Evolutionary conservation across 2,888 invertebrate species (phyloP).

Genomic region (Xylocampa areola): DNA sequence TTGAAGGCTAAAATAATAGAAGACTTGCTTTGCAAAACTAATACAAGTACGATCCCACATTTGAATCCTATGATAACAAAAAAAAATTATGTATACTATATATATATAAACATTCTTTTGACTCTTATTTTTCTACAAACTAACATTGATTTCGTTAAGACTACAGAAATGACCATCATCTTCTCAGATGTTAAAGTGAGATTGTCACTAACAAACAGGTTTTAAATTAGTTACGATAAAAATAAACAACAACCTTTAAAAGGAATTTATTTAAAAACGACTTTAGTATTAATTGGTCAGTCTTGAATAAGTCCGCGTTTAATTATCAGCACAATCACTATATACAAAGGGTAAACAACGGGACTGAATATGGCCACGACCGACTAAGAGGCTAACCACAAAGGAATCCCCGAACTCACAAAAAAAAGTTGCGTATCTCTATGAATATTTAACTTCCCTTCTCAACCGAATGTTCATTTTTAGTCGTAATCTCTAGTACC

Average conservation of each 20-base stretch:
- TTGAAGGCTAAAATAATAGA: constrained; percentile 53
- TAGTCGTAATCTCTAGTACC: constrained; percentile 65
- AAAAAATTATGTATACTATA: no score
- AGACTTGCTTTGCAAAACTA: constrained; percentile 42
- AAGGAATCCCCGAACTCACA: constrained; percentile 76
- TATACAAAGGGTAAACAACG: constrained; percentile 66
- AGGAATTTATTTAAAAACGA: constrained; percentile 40
- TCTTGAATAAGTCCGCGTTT: constrained; percentile 45
- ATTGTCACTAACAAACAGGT: constrained; percentile 45
- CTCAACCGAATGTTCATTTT: constrained; percentile 65
- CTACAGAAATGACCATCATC: constrained; percentile 26
- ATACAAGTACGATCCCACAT: constrained; percentile 19
- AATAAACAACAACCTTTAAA: constrained; percentile 39
- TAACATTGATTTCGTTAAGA: constrained; percentile 1
- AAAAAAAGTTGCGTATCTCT: constrained; percentile 77
- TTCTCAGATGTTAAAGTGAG: constrained; percentile 34
- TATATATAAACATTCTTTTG: neutral
- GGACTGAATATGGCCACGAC: constrained; percentile 57
- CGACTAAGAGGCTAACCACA: constrained; percentile 74
- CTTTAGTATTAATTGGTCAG: constrained; percentile 52
- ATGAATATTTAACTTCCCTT: constrained; percentile 77
- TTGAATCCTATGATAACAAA: neutral
- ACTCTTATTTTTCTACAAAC: constrained; percentile 10
- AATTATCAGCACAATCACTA: constrained; percentile 62
- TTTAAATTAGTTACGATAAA: constrained; percentile 46